Conservation (phyloP, 2,888 invertebrate genomes). For the Cataglyphis altisquamis region DNA sequence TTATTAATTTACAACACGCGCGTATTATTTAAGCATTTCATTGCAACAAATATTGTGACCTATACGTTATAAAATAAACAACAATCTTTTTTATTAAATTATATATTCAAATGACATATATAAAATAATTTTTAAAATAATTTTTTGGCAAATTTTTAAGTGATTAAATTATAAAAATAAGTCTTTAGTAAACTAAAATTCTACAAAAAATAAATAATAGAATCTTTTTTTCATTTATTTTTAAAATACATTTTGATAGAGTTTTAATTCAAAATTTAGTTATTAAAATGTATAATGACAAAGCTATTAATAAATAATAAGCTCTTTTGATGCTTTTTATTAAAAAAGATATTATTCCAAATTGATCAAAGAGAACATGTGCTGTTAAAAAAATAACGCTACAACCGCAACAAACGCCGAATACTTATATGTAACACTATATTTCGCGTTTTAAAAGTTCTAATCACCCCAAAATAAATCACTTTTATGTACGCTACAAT, state of each 20-base stretch:
- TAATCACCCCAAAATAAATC: conserved; percentile 46
- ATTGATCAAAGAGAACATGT: neutral
- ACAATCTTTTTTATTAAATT: neutral
- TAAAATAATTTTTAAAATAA: neutral
- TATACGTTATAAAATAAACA: neutral
- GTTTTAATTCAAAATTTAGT: neutral
- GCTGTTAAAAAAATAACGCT: neutral
- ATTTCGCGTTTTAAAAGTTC: neutral
- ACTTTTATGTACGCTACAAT: conserved; percentile 1
- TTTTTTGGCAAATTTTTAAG: neutral
- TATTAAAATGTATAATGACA: neutral
- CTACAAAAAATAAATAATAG: neutral
- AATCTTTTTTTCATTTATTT: neutral
- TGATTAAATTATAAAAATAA: neutral
- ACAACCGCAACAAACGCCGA: neutral
- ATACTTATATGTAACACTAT: neutral
- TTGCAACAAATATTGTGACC: neutral
- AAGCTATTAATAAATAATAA: neutral
- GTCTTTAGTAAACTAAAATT: neutral
- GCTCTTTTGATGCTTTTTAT: neutral
- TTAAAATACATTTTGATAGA: neutral
- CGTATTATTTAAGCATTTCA: neutral
- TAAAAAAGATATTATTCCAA: neutral
- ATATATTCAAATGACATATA: neutral
- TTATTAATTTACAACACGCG: neutral